Conservation (phyloP, 2,113 vertebrate species). For the Bos indicus region DNA sequence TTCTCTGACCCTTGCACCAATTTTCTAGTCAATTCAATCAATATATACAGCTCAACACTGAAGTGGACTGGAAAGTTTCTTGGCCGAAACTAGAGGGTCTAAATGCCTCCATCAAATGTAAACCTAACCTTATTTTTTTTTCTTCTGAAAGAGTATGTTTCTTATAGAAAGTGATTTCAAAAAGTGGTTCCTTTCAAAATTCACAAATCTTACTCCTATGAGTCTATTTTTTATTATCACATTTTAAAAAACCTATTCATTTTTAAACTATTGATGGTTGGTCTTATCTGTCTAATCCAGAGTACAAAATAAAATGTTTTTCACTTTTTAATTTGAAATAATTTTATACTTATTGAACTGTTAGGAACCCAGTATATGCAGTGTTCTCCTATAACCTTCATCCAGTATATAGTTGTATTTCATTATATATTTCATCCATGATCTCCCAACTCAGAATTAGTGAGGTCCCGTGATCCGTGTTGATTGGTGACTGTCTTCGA, state of each 20-base stretch:
- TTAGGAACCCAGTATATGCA: not conserved
- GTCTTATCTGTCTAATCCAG: not conserved
- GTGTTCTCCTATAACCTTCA: not conserved
- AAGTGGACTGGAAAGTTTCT: not conserved
- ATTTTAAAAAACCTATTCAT: not conserved
- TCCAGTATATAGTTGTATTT: not conserved
- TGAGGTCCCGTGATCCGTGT: not conserved
- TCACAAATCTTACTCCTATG: not conserved
- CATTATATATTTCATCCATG: not conserved
- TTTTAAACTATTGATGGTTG: not conserved
- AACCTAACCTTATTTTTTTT: not conserved
- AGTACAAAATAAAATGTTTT: not conserved
- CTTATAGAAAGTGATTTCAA: not conserved
- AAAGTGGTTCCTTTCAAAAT: not conserved
- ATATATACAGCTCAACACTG: not conserved
- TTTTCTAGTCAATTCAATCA: not conserved
- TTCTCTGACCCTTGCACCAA: not conserved
- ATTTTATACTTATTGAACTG: not conserved
- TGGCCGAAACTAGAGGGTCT: not conserved
- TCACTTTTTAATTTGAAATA: slow-evolving; percentile 12
- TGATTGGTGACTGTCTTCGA: not conserved
- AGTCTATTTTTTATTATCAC: not conserved
- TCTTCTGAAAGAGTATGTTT: not conserved
- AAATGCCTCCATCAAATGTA: not conserved
- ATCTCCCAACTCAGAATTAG: not conserved